These are phyloP conservation scores for Athalia rosae DNA, from an alignment of 2,888 invertebrate genomes.

Conservation along the genomic window DNA sequence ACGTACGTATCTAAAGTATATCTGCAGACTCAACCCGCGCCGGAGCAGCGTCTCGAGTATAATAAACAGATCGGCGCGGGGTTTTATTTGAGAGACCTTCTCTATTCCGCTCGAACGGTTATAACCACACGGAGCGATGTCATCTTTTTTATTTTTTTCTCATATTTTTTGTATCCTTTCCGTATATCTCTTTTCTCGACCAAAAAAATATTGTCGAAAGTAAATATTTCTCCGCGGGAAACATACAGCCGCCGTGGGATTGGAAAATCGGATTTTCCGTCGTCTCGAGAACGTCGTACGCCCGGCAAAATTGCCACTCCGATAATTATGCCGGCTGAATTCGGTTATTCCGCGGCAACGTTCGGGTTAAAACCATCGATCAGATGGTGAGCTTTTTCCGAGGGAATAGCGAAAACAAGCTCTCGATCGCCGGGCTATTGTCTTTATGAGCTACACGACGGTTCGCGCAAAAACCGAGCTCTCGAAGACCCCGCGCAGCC, in stretches of 20 bases:
- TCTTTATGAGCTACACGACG: background rate
- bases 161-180: too few relatives aligned
- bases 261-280: too few relatives aligned
- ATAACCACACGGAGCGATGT: background rate
- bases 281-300: too few relatives aligned
- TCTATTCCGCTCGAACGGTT: background rate
- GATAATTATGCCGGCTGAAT: background rate
- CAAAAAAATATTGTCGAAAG: too few relatives aligned
- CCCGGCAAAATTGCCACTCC: background rate
- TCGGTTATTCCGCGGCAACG: background rate
- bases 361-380: constrained; percentile 34
- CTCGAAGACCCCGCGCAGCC: background rate
- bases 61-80: background rate
- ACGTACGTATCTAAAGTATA: background rate
- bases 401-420: constrained; percentile 3
- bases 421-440: constrained; percentile 24
- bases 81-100: background rate
- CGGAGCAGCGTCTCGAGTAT: background rate
- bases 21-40: constrained; percentile 4
- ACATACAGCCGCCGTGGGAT: too few relatives aligned
- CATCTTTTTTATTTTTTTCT: too few relatives aligned
- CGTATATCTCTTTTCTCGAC: too few relatives aligned
- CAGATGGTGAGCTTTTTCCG: constrained; percentile 21
- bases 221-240: too few relatives aligned
- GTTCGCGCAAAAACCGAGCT: constrained; percentile 8